Conservation (phyloP, 1,140 invertebrate species). For the Trypoxylus dichotomus region DNA sequence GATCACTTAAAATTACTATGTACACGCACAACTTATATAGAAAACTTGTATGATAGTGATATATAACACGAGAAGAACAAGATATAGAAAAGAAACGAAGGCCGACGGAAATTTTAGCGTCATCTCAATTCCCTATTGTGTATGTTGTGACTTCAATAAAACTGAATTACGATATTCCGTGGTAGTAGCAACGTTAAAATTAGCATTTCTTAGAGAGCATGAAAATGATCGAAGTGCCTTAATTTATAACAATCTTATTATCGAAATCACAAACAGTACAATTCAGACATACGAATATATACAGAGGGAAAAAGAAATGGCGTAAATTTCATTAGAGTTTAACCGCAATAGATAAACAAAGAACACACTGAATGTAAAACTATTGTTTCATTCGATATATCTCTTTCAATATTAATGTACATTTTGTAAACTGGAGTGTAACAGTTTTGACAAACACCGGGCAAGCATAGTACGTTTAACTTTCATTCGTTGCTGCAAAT, state of each 20-base stretch:
- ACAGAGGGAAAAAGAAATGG: background rate
- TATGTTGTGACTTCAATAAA: background rate
- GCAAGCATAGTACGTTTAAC: too few species aligned
- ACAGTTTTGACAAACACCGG: too few species aligned
- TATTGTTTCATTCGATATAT: too few species aligned
- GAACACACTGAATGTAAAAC: background rate
- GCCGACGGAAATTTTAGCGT: background rate
- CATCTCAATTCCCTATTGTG: background rate
- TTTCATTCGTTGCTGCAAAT: too few species aligned
- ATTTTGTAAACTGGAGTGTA: too few species aligned
- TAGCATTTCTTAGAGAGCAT: background rate
- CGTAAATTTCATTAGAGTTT: background rate
- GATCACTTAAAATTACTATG: slow-evolving; percentile 33
- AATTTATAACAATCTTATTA: background rate
- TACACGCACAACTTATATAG: slow-evolving; percentile 34
- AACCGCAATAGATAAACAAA: slow-evolving; percentile 1
- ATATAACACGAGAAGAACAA: background rate
- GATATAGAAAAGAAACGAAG: background rate
- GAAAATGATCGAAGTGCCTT: background rate
- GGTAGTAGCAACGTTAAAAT: background rate
- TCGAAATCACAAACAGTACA: background rate
- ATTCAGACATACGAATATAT: background rate
- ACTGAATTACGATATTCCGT: background rate
- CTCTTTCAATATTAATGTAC: too few species aligned
- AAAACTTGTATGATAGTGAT: background rate